Conservation (phyloP, 2,113 vertebrate species). For the Anarrhichthys ocellatus region DNA sequence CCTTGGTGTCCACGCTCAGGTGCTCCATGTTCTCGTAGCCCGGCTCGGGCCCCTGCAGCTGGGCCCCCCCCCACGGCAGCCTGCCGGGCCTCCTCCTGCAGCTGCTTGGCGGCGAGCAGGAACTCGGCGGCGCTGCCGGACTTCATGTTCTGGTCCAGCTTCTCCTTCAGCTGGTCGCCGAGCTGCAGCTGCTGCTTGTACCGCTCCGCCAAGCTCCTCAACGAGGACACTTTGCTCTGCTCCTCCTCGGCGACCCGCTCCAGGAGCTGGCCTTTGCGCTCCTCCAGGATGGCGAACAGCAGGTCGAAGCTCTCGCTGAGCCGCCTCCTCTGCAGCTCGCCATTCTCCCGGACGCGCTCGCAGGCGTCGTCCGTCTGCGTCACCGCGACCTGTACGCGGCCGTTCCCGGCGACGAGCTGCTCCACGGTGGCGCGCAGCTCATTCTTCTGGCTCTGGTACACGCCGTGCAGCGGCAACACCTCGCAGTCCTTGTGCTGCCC, state of each 20-base stretch:
- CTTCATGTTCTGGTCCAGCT: conserved; percentile 85
- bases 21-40: conserved; percentile 92
- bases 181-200: conserved; percentile 87
- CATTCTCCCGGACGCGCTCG: conserved; percentile 84
- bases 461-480: conserved; percentile 85
- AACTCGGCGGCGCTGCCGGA: conserved; percentile 84
- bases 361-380: conserved; percentile 68
- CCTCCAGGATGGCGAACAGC: conserved; percentile 86
- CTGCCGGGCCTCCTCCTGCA: conserved; percentile 82
- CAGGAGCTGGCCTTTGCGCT: conserved; percentile 87
- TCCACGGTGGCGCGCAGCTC: conserved; percentile 76
- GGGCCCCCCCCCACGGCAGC: conserved; percentile 73
- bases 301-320: conserved; percentile 86
- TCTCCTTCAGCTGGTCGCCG: conserved; percentile 86
- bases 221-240: conserved; percentile 80
- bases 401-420: conserved; percentile 69
- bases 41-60: conserved; percentile 84
- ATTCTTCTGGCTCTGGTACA: conserved; percentile 89
- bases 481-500: conserved; percentile 91
- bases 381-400: conserved; percentile 58
- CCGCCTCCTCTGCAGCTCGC: conserved; percentile 83
- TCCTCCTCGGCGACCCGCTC: conserved; percentile 83
- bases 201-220: conserved; percentile 80
- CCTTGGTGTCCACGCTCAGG: conserved; percentile 84
- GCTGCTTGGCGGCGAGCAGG: conserved; percentile 81